Evolutionary conservation across 2,888 invertebrate genomes (phyloP).

Genomic region (Zaprionus obscuricornis): DNA sequence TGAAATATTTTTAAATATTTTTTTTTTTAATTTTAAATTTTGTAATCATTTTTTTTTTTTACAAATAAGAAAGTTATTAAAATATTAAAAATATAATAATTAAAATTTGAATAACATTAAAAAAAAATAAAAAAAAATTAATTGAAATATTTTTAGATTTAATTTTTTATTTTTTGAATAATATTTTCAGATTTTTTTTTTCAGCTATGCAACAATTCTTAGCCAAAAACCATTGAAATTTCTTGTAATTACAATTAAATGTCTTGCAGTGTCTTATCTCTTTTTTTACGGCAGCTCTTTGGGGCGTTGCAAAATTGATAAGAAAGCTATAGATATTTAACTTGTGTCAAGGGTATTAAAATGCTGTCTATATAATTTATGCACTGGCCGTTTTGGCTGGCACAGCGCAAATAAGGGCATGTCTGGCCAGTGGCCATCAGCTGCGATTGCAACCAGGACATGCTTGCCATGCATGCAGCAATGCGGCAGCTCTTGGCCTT

Average conservation of each 20-base stretch:
- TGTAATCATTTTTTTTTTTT: not conserved
- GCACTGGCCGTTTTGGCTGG: constrained; percentile 73
- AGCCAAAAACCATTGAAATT: too few relatives aligned
- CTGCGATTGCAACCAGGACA: constrained; percentile 73
- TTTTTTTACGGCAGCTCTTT: too few relatives aligned
- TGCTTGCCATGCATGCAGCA: constrained; percentile 77
- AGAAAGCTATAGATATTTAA: constrained; percentile 43
- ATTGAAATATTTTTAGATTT: too few relatives aligned
- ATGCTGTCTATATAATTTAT: constrained; percentile 61
- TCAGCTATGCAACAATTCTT: too few relatives aligned
- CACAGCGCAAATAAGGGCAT: constrained; percentile 74
- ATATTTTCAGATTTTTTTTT: too few relatives aligned
- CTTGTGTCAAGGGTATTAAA: constrained; percentile 46
- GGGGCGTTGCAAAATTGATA: constrained; percentile 45
- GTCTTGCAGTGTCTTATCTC: constrained; percentile 15
- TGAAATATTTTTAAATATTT: not conserved
- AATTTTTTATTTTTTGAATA: too few relatives aligned
- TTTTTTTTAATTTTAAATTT: not conserved
- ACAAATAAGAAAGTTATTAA: too few relatives aligned
- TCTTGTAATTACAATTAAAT: too few relatives aligned
- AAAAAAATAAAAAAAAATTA: too few relatives aligned
- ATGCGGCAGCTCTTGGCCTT: constrained; percentile 74
- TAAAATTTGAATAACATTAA: too few relatives aligned
- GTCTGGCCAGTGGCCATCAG: constrained; percentile 72
- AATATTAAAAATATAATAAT: too few relatives aligned